A percentile compares a stretch with the other conserved stretches of the same genome.
These are phyloP conservation scores for Ommatoiulus sabulosus DNA, from an alignment of 2,888 invertebrate genomes.

Conservation along the genomic window DNA sequence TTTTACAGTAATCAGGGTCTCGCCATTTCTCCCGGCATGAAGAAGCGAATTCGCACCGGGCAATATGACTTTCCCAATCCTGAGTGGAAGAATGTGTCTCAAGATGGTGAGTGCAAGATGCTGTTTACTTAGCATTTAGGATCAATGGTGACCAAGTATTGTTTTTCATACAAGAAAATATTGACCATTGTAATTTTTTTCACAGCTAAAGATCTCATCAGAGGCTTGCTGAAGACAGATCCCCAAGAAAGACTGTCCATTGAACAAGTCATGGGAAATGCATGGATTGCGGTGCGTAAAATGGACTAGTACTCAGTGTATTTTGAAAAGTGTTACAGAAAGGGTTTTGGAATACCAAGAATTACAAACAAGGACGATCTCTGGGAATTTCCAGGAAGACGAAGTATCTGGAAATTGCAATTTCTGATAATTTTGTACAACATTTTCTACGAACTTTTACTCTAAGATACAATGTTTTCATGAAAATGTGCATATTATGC, in stretches of 20 bases:
- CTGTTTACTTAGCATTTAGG: background rate
- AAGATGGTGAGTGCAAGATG: constrained; percentile 74
- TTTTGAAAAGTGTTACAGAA: too few species aligned
- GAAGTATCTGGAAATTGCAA: too few species aligned
- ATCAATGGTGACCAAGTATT: background rate
- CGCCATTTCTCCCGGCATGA: constrained; percentile 99
- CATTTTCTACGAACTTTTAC: too few species aligned
- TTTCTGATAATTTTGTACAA: too few species aligned
- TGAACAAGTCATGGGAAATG: constrained; percentile 87
- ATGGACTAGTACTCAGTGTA: background rate
- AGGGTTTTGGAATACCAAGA: too few species aligned
- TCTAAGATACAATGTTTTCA: too few species aligned
- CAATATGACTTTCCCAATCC: constrained; percentile 98
- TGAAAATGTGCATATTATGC: too few species aligned
- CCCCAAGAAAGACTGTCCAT: constrained; percentile 90
- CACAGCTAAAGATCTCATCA: constrained; percentile 89
- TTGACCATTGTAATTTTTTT: background rate
- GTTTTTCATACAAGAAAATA: background rate
- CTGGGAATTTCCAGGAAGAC: too few species aligned
- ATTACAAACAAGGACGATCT: too few species aligned
- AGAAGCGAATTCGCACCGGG: constrained; percentile 92
- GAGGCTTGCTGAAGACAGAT: constrained; percentile 93
- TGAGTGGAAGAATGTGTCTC: constrained; percentile 94
- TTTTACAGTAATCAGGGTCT: constrained; percentile 98
- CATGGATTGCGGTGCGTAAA: constrained; percentile 83